These are phyloP conservation scores for Melitaea athalia DNA, from an alignment of 2,888 invertebrate species.

Conservation along the genomic window DNA sequence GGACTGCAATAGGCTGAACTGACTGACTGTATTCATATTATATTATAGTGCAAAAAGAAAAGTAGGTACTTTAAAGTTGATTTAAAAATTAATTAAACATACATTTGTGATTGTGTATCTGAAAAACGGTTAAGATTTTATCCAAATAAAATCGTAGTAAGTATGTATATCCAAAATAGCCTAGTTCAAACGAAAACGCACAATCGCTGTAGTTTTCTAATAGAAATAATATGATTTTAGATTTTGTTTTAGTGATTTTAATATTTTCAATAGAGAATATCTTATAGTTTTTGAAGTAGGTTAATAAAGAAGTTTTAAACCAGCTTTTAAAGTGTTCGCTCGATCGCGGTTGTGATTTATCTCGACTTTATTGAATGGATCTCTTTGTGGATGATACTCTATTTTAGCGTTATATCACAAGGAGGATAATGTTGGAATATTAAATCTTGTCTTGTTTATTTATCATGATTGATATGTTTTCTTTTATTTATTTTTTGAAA, in stretches of 20 bases:
- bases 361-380: constrained; percentile 48
- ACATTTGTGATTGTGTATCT: too few species aligned
- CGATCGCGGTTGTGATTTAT: constrained; percentile 46
- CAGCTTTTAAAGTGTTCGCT: constrained; percentile 41
- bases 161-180: too few species aligned
- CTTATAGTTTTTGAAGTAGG: constrained; percentile 35
- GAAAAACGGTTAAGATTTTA: too few species aligned
- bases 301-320: constrained; percentile 41
- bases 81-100: too few species aligned
- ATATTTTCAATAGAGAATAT: constrained; percentile 26
- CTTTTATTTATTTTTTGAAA: background rate
- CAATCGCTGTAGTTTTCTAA: too few species aligned
- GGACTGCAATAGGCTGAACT: too few species aligned
- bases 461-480: constrained; percentile 11
- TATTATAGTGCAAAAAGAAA: too few species aligned
- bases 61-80: too few species aligned
- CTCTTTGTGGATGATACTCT: constrained; percentile 48
- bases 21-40: too few species aligned
- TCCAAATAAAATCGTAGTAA: too few species aligned
- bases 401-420: constrained; percentile 38
- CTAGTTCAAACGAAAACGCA: too few species aligned
- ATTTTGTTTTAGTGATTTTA: background rate
- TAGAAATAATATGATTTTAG: background rate
- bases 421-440: constrained; percentile 36
- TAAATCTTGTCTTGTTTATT: constrained; percentile 34